Base-by-base conservation (phyloP, 1,140 invertebrate genomes). In the Nomia melanderi region DNA sequence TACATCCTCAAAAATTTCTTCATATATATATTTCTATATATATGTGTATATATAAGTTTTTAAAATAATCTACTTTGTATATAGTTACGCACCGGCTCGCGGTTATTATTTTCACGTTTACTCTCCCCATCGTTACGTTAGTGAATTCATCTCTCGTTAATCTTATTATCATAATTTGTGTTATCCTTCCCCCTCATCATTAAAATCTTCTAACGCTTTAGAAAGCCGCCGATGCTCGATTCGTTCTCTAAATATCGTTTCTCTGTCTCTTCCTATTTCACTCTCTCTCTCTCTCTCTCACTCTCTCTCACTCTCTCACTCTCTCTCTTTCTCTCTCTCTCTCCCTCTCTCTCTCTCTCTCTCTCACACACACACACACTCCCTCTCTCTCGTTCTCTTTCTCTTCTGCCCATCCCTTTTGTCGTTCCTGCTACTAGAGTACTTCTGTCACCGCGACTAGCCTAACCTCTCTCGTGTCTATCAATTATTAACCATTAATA, bases 381-480 rank as follows among this genome's bases (percentile, higher is more conserved):
- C n/a, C n/a, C n/a, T n/a, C n/a, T n/a, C n/a, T n/a, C n/a, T n/a
- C n/a, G n/a, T n/a, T n/a, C n/a, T n/a, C n/a, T n/a, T n/a, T n/a
- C n/a, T n/a, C n/a, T 44, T 14, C 14, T 50, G 47, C 31, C 72
- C 44, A 39, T 80, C 53, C 78, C 74, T 56, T 79, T 79, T 69
- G 57, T 85, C 73, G 75, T 76, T 76, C 83, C 54, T 82, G 72
- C 62, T 83, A 83, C 53, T 82, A 67, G n/a, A n/a, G 78, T 83
- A 83, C 77, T 80, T 74, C 85, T 79, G 69, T 82, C 74, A 71
- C 73, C 75, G 82, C 84, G 84, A 86, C 79, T 86, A 84, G 79
- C 74, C 85, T 86, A 84, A 84, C 69, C 72, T 77, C 77, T 17
- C 20, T 17, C 20, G 14, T 14, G 14, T 69, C 73, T 77, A 77